A percentile compares a stretch with the other conserved stretches of the same genome.
phyloP scores from a whole-genome alignment of 2,797 vertebrate genomes.

The Sardinella longiceps region DNA sequence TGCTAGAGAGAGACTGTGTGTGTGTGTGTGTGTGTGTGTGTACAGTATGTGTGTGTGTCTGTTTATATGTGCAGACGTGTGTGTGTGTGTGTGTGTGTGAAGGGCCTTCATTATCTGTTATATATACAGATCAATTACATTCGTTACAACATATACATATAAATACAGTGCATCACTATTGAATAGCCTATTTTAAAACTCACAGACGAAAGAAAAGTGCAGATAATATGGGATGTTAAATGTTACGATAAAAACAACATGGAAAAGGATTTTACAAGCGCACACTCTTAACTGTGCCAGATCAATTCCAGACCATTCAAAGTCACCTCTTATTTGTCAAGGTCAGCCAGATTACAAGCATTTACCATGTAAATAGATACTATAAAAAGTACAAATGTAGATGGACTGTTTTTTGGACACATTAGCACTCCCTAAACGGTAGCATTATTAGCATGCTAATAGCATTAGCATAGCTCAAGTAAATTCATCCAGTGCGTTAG shows the following conservation, averaged over 20 bases:
- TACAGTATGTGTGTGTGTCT: neutral
- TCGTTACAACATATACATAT: slow-evolving; percentile 17
- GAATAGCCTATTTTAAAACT: neutral
- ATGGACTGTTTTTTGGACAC: neutral
- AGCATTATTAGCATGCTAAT: no score
- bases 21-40: neutral
- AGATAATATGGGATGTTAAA: slow-evolving; percentile 6
- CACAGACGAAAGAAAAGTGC: slow-evolving; percentile 7
- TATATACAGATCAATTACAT: slow-evolving; percentile 23
- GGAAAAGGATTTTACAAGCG: neutral
- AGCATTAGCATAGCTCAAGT: neutral
- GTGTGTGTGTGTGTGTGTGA: neutral
- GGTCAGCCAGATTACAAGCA: neutral
- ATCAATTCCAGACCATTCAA: neutral
- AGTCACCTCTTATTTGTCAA: neutral
- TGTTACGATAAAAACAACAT: slow-evolving; percentile 1
- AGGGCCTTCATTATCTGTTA: neutral
- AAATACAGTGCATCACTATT: slow-evolving; percentile 19
- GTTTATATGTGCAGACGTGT: neutral
- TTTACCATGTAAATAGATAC: neutral
- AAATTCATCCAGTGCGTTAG: neutral
- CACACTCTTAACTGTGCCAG: neutral
- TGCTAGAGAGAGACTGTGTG: neutral
- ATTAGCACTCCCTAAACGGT: neutral
- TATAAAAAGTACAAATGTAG: neutral